Percentiles rank a stretch among this genome's conserved stretches.
Conservation (phyloP, 2,113 vertebrate species). For the Catharus bicknelli region DNA sequence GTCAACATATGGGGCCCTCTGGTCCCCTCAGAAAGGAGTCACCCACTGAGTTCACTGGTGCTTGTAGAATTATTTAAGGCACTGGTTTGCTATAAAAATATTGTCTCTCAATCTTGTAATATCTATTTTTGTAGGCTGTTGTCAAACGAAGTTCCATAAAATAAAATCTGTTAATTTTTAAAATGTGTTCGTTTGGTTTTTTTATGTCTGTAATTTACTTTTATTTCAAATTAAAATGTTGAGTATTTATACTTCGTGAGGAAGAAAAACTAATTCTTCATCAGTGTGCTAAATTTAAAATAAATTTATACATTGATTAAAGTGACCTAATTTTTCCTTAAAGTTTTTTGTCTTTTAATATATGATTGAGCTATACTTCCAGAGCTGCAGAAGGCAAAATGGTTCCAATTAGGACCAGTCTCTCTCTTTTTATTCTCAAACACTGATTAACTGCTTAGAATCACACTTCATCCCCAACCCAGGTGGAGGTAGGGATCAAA, state of each 20-base stretch:
- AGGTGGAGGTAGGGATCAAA: neutral
- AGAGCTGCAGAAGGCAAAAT: neutral
- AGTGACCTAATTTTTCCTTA: neutral
- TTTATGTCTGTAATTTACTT: neutral
- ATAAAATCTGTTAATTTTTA: neutral
- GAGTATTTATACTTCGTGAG: neutral
- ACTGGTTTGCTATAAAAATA: neutral
- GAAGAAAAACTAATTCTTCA: neutral
- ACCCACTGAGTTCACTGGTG: neutral
- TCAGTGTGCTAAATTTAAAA: neutral
- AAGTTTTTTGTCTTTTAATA: neutral
- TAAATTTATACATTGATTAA: neutral
- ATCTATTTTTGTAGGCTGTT: neutral
- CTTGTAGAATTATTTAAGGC: neutral
- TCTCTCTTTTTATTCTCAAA: neutral
- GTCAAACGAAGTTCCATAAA: neutral
- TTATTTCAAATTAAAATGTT: neutral
- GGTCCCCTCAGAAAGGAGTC: neutral
- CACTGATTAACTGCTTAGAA: neutral
- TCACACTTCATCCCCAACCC: neutral
- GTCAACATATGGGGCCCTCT: neutral
- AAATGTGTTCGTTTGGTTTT: rapidly evolving
- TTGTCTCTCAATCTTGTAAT: neutral
- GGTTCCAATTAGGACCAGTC: neutral
- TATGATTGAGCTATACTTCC: neutral